phyloP scores from a whole-genome alignment of 2,113 vertebrate genomes.

The Callaeas wilsoni region DNA sequence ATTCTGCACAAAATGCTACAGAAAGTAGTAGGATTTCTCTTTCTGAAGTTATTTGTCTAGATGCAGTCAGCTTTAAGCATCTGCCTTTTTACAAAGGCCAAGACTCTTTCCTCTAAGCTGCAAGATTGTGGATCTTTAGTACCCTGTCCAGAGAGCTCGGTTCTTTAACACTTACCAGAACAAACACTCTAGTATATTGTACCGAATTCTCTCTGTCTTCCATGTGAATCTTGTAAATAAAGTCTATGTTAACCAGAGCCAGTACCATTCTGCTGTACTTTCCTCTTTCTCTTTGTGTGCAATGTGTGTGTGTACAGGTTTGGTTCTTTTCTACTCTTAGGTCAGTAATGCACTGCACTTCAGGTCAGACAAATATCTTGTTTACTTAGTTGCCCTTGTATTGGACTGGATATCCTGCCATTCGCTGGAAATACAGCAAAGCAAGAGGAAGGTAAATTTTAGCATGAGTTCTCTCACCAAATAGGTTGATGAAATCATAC shows the following conservation, averaged over 20 bases:
- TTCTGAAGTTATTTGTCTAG: background rate
- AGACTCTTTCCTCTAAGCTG: background rate
- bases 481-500: background rate
- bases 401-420: background rate
- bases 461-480: background rate
- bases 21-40: background rate
- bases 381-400: background rate
- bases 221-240: background rate
- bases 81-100: background rate
- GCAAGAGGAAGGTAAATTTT: background rate
- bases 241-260: background rate
- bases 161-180: background rate
- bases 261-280: background rate
- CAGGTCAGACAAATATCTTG: background rate
- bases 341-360: background rate
- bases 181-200: background rate
- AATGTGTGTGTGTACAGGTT: accelerated
- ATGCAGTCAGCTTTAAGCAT: background rate
- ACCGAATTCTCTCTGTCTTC: background rate
- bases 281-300: background rate
- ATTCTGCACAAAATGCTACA: background rate
- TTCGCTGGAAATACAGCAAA: background rate
- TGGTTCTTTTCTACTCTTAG: background rate
- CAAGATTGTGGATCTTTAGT: background rate
- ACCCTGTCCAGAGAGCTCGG: accelerated